These are phyloP conservation scores for Drosophila persimilis DNA, from an alignment of 1,140 invertebrate species.

Conservation along the genomic window DNA sequence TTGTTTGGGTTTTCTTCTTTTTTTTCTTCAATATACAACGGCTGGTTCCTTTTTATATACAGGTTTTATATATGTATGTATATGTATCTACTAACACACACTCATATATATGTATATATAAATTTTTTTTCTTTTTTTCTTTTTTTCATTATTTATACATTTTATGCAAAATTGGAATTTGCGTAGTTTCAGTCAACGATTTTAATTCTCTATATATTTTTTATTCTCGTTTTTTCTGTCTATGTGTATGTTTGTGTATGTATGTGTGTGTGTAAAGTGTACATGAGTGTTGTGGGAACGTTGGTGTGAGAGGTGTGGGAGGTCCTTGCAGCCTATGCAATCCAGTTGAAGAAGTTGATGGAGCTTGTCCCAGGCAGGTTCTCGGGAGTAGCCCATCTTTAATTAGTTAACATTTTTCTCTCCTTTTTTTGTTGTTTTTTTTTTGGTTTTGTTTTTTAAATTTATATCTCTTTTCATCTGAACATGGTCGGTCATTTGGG, in stretches of 20 bases:
- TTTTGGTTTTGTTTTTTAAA: background rate
- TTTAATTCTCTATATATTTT: conserved; percentile 27
- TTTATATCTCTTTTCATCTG: conserved; percentile 13
- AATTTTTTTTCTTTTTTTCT: conserved; percentile 6
- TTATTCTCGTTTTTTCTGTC: conserved; percentile 11
- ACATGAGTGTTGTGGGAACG: no score
- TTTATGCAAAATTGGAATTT: conserved; percentile 45
- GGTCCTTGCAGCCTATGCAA: conserved; percentile 22
- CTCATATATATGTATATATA: conserved; percentile 17
- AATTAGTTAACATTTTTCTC: conserved; percentile 23
- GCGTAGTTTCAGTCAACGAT: conserved; percentile 69
- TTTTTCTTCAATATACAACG: conserved; percentile 26
- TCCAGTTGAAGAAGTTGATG: conserved; percentile 31
- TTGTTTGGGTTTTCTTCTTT: conserved; percentile 54
- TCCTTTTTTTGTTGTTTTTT: conserved; percentile 1
- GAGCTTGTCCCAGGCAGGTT: background rate
- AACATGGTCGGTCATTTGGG: background rate
- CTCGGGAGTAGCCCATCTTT: background rate
- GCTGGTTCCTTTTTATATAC: conserved; percentile 29
- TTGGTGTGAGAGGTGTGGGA: background rate
- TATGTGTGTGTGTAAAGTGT: background rate
- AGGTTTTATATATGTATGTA: conserved; percentile 12
- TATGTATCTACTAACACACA: conserved; percentile 10
- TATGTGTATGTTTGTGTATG: conserved; percentile 3
- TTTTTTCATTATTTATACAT: conserved; percentile 44